Conservation (phyloP, 2,113 vertebrate genomes). For the Loxodonta africana region DNA sequence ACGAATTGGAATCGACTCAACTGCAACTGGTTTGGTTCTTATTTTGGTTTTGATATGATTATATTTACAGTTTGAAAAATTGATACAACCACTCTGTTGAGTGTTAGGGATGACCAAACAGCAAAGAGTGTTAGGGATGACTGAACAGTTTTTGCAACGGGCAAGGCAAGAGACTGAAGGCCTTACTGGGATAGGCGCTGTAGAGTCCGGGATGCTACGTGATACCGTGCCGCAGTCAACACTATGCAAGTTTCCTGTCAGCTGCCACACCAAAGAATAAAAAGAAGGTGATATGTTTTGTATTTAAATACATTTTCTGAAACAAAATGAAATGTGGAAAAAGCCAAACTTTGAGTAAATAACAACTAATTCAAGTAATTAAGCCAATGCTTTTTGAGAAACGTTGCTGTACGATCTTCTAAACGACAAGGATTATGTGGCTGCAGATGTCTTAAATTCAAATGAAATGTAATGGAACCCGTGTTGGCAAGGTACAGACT, state of each 20-base stretch:
- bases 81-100: not conserved
- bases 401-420: not conserved
- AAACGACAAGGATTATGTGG: not conserved
- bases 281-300: not conserved
- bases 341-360: not conserved
- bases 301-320: not conserved
- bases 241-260: not conserved
- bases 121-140: rapidly evolving
- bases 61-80: not conserved
- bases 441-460: not conserved
- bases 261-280: not conserved
- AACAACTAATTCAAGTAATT: not conserved
- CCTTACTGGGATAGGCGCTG: no score
- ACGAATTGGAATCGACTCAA: no score
- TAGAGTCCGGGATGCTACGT: rapidly evolving
- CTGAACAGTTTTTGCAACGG: not conserved
- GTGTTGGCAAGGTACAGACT: not conserved
- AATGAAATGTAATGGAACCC: not conserved
- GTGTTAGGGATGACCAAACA: rapidly evolving
- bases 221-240: not conserved
- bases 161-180: not conserved
- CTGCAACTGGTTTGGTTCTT: no score
- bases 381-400: not conserved
- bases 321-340: not conserved
- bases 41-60: not conserved